Conservation (phyloP, 2,113 vertebrate genomes). For the Bettongia penicillata region DNA sequence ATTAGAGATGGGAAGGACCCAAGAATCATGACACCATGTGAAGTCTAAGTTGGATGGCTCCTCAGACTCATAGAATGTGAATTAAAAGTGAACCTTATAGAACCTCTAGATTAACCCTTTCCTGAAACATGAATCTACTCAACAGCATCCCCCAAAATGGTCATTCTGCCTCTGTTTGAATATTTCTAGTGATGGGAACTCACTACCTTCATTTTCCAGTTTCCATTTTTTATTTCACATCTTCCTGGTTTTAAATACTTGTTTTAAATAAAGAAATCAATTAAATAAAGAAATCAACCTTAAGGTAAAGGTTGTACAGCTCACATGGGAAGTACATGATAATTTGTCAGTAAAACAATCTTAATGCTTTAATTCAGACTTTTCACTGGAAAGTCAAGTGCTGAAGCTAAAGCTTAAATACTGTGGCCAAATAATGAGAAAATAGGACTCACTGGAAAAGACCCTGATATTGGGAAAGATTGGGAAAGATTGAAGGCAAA, state of each 20-base stretch:
- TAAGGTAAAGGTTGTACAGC: not conserved
- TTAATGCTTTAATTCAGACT: not conserved
- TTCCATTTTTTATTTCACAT: not conserved
- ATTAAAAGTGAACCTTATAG: not conserved
- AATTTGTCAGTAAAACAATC: not conserved
- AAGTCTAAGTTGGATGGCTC: not conserved
- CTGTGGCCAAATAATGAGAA: not conserved
- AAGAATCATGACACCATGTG: not conserved
- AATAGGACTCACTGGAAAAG: not conserved
- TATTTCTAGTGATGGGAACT: not conserved
- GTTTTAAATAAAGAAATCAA: not conserved
- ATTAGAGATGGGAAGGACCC: not conserved
- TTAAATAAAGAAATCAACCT: not conserved
- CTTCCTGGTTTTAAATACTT: slow-evolving; percentile 1
- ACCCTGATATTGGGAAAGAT: not conserved
- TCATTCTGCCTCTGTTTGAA: not conserved
- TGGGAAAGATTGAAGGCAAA: not conserved
- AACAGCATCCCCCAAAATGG: not conserved
- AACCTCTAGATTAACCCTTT: not conserved
- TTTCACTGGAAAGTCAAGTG: not conserved
- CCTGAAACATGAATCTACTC: not conserved
- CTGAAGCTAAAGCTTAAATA: not conserved
- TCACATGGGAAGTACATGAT: fast-evolving
- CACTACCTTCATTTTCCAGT: not conserved
- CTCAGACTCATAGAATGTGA: not conserved